phyloP scores from a whole-genome alignment of 1,140 invertebrate species.

The Diorhabda carinulata region DNA sequence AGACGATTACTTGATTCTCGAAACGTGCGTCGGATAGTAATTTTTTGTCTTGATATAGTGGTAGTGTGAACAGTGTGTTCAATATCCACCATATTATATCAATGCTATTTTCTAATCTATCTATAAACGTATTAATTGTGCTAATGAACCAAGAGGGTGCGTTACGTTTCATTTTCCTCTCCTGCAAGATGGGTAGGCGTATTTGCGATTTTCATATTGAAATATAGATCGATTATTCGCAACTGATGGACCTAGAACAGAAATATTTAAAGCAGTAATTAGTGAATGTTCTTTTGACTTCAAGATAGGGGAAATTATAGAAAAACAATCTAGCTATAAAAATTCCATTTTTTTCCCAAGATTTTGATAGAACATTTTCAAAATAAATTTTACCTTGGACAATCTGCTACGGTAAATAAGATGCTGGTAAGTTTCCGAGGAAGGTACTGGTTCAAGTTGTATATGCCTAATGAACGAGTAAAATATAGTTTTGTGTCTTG shows the following conservation, averaged over 20 bases:
- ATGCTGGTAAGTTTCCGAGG: constrained; percentile 9
- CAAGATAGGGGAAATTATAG: neutral
- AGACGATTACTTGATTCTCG: too few species aligned
- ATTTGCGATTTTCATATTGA: neutral
- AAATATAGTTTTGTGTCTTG: constrained; percentile 16
- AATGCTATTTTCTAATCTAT: too few species aligned
- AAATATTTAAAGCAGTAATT: constrained; percentile 2
- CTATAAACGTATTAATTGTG: too few species aligned
- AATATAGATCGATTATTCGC: neutral
- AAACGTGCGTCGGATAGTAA: too few species aligned
- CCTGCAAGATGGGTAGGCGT: too few species aligned
- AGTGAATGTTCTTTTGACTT: neutral
- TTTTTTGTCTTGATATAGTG: too few species aligned
- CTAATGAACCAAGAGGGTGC: too few species aligned
- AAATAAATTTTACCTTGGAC: constrained; percentile 7
- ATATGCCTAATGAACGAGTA: constrained; percentile 18
- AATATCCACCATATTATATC: too few species aligned
- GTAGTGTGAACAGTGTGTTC: too few species aligned
- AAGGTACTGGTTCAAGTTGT: constrained; percentile 18
- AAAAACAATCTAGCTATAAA: constrained; percentile 10
- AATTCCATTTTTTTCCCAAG: constrained; percentile 21
- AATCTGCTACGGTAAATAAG: constrained; percentile 5
- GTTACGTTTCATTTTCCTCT: too few species aligned
- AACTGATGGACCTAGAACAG: neutral
- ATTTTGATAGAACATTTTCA: constrained; percentile 21